A percentile compares a stretch with the other conserved stretches of the same genome.
Conservation (phyloP, 2,888 invertebrate species). For the Mallateleia sp. region DNA sequence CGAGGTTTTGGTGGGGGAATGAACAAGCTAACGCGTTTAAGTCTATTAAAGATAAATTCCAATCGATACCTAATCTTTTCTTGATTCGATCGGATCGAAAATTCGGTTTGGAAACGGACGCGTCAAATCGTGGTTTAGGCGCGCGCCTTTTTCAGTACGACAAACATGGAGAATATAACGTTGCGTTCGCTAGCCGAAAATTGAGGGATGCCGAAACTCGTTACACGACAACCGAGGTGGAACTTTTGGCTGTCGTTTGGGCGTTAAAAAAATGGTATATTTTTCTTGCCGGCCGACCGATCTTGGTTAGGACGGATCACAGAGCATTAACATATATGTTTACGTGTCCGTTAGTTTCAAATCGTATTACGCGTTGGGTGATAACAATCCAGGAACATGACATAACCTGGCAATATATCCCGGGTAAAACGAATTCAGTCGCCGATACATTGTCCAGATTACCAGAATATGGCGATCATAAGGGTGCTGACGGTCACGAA, state of each 20-base stretch:
- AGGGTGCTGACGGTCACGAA: no score
- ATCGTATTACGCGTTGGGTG: no score
- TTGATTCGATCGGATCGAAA: neutral
- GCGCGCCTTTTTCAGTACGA: neutral
- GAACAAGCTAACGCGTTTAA: no score
- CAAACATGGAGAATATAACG: neutral
- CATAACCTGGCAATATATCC: no score
- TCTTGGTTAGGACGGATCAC: no score
- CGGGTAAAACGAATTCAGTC: no score
- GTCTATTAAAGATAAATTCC: neutral
- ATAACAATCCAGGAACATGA: no score
- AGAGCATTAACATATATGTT: no score
- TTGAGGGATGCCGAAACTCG: neutral
- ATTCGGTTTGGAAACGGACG: conserved; percentile 9
- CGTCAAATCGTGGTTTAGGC: neutral
- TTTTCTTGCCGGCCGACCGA: no score
- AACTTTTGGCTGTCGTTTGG: conserved; percentile 17
- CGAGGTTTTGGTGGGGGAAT: neutral
- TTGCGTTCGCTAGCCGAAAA: conserved; percentile 12
- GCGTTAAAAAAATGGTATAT: conserved; percentile 10
- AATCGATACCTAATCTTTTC: neutral
- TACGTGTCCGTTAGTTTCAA: no score
- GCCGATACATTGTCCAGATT: no score
- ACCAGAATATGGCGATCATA: no score
- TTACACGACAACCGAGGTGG: conserved; percentile 5